Conservation (phyloP, 2,888 invertebrate genomes). For the Lamproptera curius region DNA sequence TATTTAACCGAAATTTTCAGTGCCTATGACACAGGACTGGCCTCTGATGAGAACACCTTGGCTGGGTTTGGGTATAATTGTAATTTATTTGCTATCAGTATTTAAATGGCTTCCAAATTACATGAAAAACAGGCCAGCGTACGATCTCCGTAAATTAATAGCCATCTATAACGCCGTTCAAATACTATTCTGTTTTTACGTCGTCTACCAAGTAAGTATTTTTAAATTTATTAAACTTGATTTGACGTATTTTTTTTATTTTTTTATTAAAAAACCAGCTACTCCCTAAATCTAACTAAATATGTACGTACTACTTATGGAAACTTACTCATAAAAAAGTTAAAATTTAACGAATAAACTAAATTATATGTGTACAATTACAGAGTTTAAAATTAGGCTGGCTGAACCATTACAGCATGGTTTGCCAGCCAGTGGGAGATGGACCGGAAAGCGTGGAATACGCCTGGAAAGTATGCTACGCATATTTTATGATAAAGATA, state of each 20-base stretch:
- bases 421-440: slow-evolving; percentile 84
- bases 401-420: slow-evolving; percentile 80
- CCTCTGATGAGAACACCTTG: slow-evolving; percentile 84
- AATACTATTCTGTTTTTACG: slow-evolving; percentile 78
- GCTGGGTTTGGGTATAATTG: slow-evolving; percentile 77
- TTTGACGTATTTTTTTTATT: too few relatives aligned
- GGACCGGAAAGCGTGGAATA: slow-evolving; percentile 79
- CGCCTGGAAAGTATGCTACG: slow-evolving; percentile 77
- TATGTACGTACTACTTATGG: too few relatives aligned
- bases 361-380: too few relatives aligned
- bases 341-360: too few relatives aligned
- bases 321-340: too few relatives aligned
- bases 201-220: slow-evolving; percentile 76
- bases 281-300: too few relatives aligned
- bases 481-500: slow-evolving; percentile 84
- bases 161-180: slow-evolving; percentile 83
- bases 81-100: slow-evolving; percentile 82
- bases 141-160: slow-evolving; percentile 79
- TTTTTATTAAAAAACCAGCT: too few relatives aligned
- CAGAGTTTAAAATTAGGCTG: slow-evolving; percentile 77
- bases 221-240: not conserved
- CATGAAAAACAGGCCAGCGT: slow-evolving; percentile 82
- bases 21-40: slow-evolving; percentile 82
- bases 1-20: slow-evolving; percentile 61
- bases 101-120: slow-evolving; percentile 82